Percentiles rank a stretch among this genome's conserved stretches.
These are phyloP conservation scores for Thyatira batis DNA, from an alignment of 2,888 invertebrate genomes.

Conservation along the genomic window DNA sequence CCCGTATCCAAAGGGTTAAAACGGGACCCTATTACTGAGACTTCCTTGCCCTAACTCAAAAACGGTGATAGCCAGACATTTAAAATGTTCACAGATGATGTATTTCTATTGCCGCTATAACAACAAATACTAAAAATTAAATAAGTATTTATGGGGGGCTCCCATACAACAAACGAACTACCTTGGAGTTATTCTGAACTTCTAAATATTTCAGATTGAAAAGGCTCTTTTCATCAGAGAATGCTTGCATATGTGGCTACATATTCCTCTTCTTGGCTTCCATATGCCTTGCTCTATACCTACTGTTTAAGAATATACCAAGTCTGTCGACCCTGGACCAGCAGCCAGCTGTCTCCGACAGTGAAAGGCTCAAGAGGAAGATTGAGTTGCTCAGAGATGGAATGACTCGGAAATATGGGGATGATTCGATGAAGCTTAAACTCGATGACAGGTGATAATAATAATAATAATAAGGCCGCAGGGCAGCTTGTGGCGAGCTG, in stretches of 20 bases:
- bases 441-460: not conserved
- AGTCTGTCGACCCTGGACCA: not conserved
- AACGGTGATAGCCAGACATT: too few relatives aligned
- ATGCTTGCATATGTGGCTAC: slow-evolving; percentile 47
- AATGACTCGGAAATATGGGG: slow-evolving; percentile 13
- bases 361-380: slow-evolving; percentile 35
- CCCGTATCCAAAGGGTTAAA: too few relatives aligned
- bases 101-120: too few relatives aligned
- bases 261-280: slow-evolving; percentile 42
- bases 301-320: slow-evolving; percentile 45
- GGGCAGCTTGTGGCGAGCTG: too few relatives aligned
- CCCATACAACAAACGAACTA: too few relatives aligned
- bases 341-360: slow-evolving; percentile 9
- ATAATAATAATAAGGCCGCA: too few relatives aligned
- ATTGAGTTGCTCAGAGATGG: slow-evolving; percentile 30
- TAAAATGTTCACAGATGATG: too few relatives aligned
- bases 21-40: too few relatives aligned
- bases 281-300: slow-evolving; percentile 36
- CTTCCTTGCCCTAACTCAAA: too few relatives aligned
- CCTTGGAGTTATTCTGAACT: not conserved
- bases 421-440: slow-evolving; percentile 9
- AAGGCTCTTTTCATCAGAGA: slow-evolving; percentile 46
- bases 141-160: too few relatives aligned
- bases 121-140: too few relatives aligned
- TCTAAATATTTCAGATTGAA: slow-evolving; percentile 51